Percentiles rank a stretch among this genome's conserved stretches.
Conservation (phyloP, 2,888 invertebrate genomes). For the Frankliniella intonsa region DNA sequence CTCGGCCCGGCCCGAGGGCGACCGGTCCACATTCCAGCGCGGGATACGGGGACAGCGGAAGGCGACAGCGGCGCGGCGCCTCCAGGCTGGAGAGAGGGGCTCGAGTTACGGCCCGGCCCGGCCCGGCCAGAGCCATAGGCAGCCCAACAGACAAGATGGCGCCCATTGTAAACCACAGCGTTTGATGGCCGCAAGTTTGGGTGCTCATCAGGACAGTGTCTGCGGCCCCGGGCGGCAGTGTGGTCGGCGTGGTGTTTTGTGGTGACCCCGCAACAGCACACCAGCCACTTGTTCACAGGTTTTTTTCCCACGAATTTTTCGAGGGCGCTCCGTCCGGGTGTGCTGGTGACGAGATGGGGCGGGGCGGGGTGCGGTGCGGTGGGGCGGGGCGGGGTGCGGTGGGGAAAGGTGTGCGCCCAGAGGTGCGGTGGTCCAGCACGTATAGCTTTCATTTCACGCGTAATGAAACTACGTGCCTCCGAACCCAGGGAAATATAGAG, state of each 20-base stretch:
- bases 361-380: background rate
- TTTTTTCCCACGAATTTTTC: background rate
- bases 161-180: conserved; percentile 16
- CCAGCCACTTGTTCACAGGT: background rate
- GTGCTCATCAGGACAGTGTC: background rate
- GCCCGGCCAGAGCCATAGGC: background rate
- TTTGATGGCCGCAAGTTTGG: background rate
- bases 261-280: background rate
- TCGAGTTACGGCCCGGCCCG: background rate
- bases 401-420: background rate
- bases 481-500: too few species aligned
- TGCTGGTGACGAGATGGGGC: background rate
- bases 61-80: background rate
- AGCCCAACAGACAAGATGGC: conserved; percentile 15
- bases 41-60: background rate
- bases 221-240: background rate
- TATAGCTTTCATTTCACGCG: background rate
- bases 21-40: background rate
- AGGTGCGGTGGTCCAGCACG: background rate
- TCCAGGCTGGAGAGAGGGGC: background rate
- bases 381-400: background rate
- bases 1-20: background rate
- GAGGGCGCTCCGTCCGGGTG: background rate
- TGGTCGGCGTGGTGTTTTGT: background rate
- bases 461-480: background rate